Base-by-base conservation (phyloP, 2,888 invertebrate genomes). In the Amiota mariae region DNA sequence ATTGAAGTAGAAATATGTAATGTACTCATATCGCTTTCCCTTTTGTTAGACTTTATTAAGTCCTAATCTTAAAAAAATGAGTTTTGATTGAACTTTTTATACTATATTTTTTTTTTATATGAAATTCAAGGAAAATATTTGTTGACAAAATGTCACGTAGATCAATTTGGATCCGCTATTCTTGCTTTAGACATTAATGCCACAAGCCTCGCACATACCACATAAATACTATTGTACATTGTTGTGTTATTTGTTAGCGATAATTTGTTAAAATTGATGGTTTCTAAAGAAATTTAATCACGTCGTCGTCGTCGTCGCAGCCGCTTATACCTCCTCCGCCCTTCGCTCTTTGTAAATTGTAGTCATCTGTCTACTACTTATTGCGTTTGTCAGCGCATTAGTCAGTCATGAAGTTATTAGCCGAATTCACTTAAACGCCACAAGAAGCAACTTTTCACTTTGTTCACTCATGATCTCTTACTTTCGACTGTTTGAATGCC, bases 261-360 rank as follows among this genome's bases (percentile, higher is more conserved):
- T 84, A 85, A 85, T 84, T 80, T 85, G 73, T 77, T 74, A 76
- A 85, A 84, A 79, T 84, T 85, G 77, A 77, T 78, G 78, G 80
- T 82, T 84, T 85, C 83, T 80, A 86, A 83, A 18, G 36, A 68
- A 86, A 86, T 84, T 86, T 83, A 76, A 82, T 86, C 85, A 84
- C 86, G 84, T 84, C 79, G 81, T 81, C 82, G 76, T 77, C 75
- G 12, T 64, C 3, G 24, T 24, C 24, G 24, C 24, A n/a, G n/a
- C n/a, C 24, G 36, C 36, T 36, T 6, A 1, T 36, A 6, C 36
- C 36, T 36, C 36, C 36, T 36, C 36, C 8, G 36, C 36, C 36
- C 36, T 36, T 36, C 36, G 36, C 36, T 36, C 36, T 36, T 36
- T 6, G 0, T 36, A 36, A 36, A 36, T 4, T 15, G 71, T 48